Percentiles rank a stretch among this genome's conserved stretches.
Conservation (phyloP, 1,140 invertebrate genomes). For the Temnothorax longispinosus region DNA sequence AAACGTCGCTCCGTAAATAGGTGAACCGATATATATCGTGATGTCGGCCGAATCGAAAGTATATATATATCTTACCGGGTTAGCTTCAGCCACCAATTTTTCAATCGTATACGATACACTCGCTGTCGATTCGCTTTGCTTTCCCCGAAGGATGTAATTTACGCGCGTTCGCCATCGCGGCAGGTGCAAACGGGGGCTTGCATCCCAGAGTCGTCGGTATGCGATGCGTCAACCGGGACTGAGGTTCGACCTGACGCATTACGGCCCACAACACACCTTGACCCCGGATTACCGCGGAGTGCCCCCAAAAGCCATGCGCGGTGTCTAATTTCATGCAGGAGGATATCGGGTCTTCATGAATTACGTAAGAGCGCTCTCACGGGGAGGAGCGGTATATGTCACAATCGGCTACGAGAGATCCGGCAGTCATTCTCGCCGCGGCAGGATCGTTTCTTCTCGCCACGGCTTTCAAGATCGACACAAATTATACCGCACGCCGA, state of each 20-base stretch:
- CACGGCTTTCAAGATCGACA: not conserved
- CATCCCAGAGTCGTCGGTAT: not conserved
- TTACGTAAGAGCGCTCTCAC: constrained; percentile 38
- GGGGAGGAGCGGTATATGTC: not conserved
- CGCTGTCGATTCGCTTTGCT: not conserved
- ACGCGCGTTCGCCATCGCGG: not conserved
- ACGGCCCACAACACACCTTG: constrained; percentile 38
- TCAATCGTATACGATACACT: not conserved
- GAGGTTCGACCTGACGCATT: constrained; percentile 40
- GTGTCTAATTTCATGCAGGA: constrained; percentile 52
- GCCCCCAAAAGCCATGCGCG: constrained; percentile 16
- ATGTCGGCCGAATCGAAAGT: not conserved
- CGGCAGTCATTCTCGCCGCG: not conserved
- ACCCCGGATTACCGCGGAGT: not conserved
- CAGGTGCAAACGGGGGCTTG: not conserved
- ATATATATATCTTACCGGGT: not conserved
- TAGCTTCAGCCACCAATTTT: not conserved
- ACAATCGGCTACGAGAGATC: constrained; percentile 16
- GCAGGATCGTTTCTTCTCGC: not conserved
- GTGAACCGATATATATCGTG: not conserved
- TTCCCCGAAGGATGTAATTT: not conserved
- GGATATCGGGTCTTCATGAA: constrained; percentile 60
- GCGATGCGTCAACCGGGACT: not conserved
- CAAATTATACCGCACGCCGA: not conserved
- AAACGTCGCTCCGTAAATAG: not conserved